Evolutionary conservation across 2,888 invertebrate genomes (phyloP), one percentile per base, ranked within the genome.

Genomic region (Trichogramma dendrolimi): DNA sequence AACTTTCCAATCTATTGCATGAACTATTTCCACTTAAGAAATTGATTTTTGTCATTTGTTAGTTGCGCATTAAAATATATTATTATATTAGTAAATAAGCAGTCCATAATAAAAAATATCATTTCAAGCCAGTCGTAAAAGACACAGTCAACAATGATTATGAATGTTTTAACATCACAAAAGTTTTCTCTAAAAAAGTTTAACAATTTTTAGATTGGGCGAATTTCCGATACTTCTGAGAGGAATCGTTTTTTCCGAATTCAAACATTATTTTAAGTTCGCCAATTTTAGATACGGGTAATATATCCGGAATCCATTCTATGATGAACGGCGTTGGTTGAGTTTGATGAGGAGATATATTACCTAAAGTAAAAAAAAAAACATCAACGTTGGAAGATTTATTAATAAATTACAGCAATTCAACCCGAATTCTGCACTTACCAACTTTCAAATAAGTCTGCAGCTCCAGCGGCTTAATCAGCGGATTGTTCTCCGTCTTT

Each of bases 291-390:
- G 87, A 86, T 66, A 83, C 80, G 5, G 87, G 87, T 57, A 88
- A 80, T 59, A 89, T 84, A 72, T 88, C 86, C 0, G 90, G 89
- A 62, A 87, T 86, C 91, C 91, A 92, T 73, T 90, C 88, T 50
- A 92, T 85, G 41, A 86, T 80, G 72, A 91, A 86, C 14, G 86
- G 87, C 60, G 83, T 86, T 65, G 84, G 85, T 55, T 87, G 84
- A 60, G 82, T 80, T 72, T 84, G 83, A 69, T 83, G 82, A 44
- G 81, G 77, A 40, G 81, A 78, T 43, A 81, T 82, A 68, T 81
- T 80, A 55, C 84, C 83, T 84, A 70, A 53, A 70, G 54, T 55
- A 69, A 43, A 43, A 40, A 14, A 56, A 55, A 41, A 3, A 27
- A 27, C 3, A 27, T 27, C 27, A 27, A 27, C 27, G 27, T 27